Evolutionary conservation across 1,140 invertebrate species (phyloP).

Genomic region (Drosophila oshimai): DNA sequence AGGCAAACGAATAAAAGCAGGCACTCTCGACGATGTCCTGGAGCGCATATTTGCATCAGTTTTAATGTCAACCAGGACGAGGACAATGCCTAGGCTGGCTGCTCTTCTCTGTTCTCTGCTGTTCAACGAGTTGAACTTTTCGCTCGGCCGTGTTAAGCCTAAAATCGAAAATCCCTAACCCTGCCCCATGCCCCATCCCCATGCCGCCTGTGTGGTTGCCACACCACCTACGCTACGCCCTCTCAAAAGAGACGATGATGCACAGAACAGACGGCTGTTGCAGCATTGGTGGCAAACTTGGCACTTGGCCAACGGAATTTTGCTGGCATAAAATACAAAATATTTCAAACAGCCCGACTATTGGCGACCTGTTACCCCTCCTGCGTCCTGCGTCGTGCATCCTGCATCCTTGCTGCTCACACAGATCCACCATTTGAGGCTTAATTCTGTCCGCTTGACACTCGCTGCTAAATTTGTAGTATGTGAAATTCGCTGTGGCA

Average conservation of each 20-base stretch:
- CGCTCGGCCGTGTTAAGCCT: constrained; percentile 58
- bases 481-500: constrained; percentile 70
- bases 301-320: constrained; percentile 71
- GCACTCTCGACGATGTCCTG: constrained; percentile 38
- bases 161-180: constrained; percentile 70
- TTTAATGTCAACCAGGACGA: constrained; percentile 57
- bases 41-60: constrained; percentile 65
- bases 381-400: neutral
- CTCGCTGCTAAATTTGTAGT: constrained; percentile 62
- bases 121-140: constrained; percentile 52
- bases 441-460: constrained; percentile 69
- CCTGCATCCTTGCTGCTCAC: constrained; percentile 1
- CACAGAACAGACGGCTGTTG: constrained; percentile 34
- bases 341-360: constrained; percentile 62
- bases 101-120: too few species aligned
- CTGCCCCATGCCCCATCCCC: constrained; percentile 22
- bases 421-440: constrained; percentile 53
- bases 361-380: constrained; percentile 40
- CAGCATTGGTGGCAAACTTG: constrained; percentile 66
- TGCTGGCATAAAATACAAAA: constrained; percentile 70
- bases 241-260: constrained; percentile 3
- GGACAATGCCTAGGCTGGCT: constrained; percentile 40
- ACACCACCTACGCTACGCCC: neutral
- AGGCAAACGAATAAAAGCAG: constrained; percentile 37
- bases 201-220: too few species aligned